A percentile compares a stretch with the other conserved stretches of the same genome.
These are phyloP conservation scores for Sparidentex hasta DNA, from an alignment of 2,797 vertebrate genomes.

Conservation along the genomic window DNA sequence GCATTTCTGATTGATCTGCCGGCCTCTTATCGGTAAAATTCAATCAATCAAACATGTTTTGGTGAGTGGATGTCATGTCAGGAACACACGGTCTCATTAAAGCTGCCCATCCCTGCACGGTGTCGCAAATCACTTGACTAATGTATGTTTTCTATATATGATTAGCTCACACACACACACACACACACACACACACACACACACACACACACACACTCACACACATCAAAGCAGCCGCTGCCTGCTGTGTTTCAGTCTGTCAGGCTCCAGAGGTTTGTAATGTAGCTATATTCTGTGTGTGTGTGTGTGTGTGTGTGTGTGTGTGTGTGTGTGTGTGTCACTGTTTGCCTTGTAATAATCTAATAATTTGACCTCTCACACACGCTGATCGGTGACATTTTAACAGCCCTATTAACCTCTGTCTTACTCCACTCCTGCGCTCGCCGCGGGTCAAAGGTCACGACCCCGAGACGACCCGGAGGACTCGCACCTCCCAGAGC, in stretches of 20 bases:
- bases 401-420: slow-evolving; percentile 25
- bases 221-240: slow-evolving; percentile 19
- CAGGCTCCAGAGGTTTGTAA: slow-evolving; percentile 31
- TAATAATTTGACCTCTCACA: slow-evolving; percentile 34
- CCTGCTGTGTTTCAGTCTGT: slow-evolving; percentile 20
- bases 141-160: slow-evolving; percentile 20
- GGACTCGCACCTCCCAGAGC: slow-evolving; percentile 16
- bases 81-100: background rate
- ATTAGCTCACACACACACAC: slow-evolving; percentile 20
- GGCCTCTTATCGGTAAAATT: no score
- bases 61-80: no score
- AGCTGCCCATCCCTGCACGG: background rate
- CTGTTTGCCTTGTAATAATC: slow-evolving; percentile 52
- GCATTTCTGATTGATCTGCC: no score
- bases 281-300: slow-evolving; percentile 5
- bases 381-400: slow-evolving; percentile 23
- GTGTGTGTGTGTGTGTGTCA: slow-evolving; percentile 23
- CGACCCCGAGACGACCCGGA: background rate
- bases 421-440: slow-evolving; percentile 23
- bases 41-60: no score
- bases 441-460: slow-evolving; percentile 28
- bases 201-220: slow-evolving; percentile 25
- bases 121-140: slow-evolving; percentile 4
- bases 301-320: slow-evolving; percentile 21
- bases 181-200: slow-evolving; percentile 3